Base-by-base conservation (phyloP, 2,797 vertebrate species). In the Enteromius treurensis region DNA sequence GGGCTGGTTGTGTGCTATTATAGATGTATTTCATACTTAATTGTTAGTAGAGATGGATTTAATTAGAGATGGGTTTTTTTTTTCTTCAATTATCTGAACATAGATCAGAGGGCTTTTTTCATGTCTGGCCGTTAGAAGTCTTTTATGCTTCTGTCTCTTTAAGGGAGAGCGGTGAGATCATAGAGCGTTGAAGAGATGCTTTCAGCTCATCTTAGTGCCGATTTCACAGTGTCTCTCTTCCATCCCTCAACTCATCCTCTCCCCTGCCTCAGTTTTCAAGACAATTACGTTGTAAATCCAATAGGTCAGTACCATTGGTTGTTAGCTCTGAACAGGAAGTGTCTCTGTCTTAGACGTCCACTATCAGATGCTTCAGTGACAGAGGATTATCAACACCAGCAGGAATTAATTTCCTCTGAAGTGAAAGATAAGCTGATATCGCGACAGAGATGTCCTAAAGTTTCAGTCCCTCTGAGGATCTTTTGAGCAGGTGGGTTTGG, bases 81-180 rank as follows among this genome's bases (percentile, higher is more conserved):
- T 45, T 68, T 26, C 14, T 68, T 32, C 32, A 32, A 42, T 84
- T 77, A 26, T 78, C 21, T 60, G 23, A 64, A 42, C 14, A 70
- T 34, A 79, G 77, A 88, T 86, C 80, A 86, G 29, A 84, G 64
- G 29, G 21, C n/a, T 42, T 69, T 62, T 47, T 77, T 64, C 75
- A 10, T 42, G 34, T 14, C 40, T 53, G 55, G 37, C 55, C n/a
- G 4, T 74, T 37, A 79, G 62, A 73, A 45, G 49, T 47, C 80
- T n/a, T 49, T 79, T 79, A 79, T 77, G 71, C 23, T 77, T 26
- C 47, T 21, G 1, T 79, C 71, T 65, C 70, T 80, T 80, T 64
- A 79, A 79, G 40, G 81, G 76, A 78, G 77, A 78, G 67, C 10
- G 47, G 14, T 42, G 49, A 80, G 78, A 81, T 81, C 70, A 81